Percentiles rank a stretch among this genome's conserved stretches.
These are phyloP conservation scores for Drosophila rufa DNA, from an alignment of 1,140 invertebrate species.

Conservation along the genomic window DNA sequence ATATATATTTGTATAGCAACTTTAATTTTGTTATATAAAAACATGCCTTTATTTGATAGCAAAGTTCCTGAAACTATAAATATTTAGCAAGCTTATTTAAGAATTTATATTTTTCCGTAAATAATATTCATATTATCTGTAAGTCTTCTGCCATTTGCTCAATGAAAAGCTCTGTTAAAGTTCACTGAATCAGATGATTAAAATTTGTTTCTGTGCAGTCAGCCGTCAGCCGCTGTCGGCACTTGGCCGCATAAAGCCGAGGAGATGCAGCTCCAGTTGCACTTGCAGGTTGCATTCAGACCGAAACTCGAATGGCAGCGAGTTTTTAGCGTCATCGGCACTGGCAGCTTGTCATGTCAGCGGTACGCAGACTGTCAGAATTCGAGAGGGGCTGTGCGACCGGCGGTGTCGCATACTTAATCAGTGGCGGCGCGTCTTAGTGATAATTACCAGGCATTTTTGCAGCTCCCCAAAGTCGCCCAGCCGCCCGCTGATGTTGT, in stretches of 20 bases:
- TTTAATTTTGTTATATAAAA: no score
- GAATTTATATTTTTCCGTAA: no score
- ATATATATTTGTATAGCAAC: no score
- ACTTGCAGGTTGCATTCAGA: constrained; percentile 14
- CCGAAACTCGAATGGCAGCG: constrained; percentile 17
- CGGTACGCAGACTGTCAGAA: constrained; percentile 76
- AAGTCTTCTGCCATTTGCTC: not conserved
- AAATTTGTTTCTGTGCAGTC: constrained; percentile 3
- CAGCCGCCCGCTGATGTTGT: not conserved
- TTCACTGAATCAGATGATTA: not conserved
- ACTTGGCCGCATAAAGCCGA: constrained; percentile 49
- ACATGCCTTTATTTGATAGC: no score
- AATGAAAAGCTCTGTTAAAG: not conserved
- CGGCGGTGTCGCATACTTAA: constrained; percentile 77
- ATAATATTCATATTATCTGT: no score
- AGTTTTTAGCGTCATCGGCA: constrained; percentile 73
- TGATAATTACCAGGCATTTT: constrained; percentile 79
- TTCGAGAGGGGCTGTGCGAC: constrained; percentile 50
- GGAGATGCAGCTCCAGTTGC: constrained; percentile 17
- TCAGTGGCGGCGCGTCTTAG: constrained; percentile 72
- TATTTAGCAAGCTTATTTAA: not conserved
- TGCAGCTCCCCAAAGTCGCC: constrained; percentile 43
- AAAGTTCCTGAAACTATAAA: no score
- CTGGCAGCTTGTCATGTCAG: constrained; percentile 78
- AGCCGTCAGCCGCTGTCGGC: constrained; percentile 31